A percentile compares a stretch with the other conserved stretches of the same genome.
Conservation (phyloP, 2,888 invertebrate genomes). For the Mythimna albipuncta region DNA sequence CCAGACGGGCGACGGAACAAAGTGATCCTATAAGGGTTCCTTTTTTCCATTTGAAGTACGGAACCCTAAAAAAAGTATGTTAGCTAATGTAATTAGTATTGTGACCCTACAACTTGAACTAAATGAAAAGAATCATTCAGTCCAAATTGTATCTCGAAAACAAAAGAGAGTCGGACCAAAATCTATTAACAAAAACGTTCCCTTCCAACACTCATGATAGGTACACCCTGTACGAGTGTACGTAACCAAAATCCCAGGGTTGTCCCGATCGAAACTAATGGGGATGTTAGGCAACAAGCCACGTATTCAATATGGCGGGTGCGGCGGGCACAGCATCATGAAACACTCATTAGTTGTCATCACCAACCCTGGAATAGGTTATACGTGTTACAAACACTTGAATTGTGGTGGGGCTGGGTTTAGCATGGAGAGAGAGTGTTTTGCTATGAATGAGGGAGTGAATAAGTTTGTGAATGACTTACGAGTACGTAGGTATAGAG, state of each 20-base stretch:
- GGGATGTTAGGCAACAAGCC: conserved; percentile 51
- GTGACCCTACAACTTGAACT: not conserved
- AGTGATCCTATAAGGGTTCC: too few relatives aligned
- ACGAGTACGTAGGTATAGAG: too few relatives aligned
- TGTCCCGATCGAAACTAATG: conserved; percentile 53
- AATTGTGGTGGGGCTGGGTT: conserved; percentile 2
- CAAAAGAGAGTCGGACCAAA: not conserved
- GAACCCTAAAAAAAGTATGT: too few relatives aligned
- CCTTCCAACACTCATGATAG: not conserved
- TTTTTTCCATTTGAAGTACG: too few relatives aligned
- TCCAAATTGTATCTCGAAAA: not conserved
- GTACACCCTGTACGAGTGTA: not conserved
- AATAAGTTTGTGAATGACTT: not conserved
- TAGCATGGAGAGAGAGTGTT: not conserved
- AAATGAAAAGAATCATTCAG: too few relatives aligned
- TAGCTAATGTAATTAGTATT: too few relatives aligned
- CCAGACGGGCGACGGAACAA: too few relatives aligned
- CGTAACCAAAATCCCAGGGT: conserved; percentile 12
- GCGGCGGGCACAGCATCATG: conserved; percentile 39
- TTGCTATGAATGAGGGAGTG: not conserved
- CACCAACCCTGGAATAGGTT: conserved; percentile 30
- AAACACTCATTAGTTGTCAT: conserved; percentile 56
- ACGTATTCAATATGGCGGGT: conserved; percentile 65
- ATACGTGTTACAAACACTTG: conserved; percentile 19
- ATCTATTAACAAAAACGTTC: not conserved